Conservation (phyloP, 1,140 invertebrate genomes). For the Drosophila subobscura region DNA sequence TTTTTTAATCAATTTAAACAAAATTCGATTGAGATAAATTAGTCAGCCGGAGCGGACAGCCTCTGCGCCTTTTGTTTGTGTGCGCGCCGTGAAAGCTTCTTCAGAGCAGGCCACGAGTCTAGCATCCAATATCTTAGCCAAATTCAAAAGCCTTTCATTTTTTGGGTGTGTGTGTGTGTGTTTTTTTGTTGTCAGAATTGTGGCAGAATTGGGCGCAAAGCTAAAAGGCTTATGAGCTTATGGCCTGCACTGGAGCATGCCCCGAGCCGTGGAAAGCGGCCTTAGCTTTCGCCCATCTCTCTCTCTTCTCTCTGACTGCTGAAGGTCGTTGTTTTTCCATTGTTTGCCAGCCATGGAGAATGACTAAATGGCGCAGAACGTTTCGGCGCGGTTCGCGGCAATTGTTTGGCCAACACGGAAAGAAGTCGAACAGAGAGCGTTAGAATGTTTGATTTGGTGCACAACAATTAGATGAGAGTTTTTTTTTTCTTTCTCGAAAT, state of each 20-base stretch:
- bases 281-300: constrained; percentile 63
- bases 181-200: constrained; percentile 65
- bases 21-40: constrained; percentile 78
- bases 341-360: constrained; percentile 36
- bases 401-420: constrained; percentile 24
- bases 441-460: constrained; percentile 49
- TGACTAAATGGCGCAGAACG: constrained; percentile 46
- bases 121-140: constrained; percentile 52
- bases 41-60: constrained; percentile 22
- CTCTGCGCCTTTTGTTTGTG: constrained; percentile 54
- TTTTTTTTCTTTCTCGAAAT: constrained; percentile 14
- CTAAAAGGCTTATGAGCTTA: constrained; percentile 79
- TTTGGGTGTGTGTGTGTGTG: constrained; percentile 16
- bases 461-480: constrained; percentile 38
- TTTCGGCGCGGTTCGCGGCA: constrained; percentile 25
- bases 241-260: constrained; percentile 12
- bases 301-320: constrained; percentile 18
- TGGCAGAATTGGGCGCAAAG: constrained; percentile 72
- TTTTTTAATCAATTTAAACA: constrained; percentile 80
- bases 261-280: constrained; percentile 53
- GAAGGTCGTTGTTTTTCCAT: constrained; percentile 70
- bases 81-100: constrained; percentile 66
- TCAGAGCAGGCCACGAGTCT: constrained; percentile 9
- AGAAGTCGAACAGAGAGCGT: constrained; percentile 27
- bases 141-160: constrained; percentile 76